Conservation (phyloP, 53 echinoderm and acorn worm species). For the Apostichopus leukothele region DNA sequence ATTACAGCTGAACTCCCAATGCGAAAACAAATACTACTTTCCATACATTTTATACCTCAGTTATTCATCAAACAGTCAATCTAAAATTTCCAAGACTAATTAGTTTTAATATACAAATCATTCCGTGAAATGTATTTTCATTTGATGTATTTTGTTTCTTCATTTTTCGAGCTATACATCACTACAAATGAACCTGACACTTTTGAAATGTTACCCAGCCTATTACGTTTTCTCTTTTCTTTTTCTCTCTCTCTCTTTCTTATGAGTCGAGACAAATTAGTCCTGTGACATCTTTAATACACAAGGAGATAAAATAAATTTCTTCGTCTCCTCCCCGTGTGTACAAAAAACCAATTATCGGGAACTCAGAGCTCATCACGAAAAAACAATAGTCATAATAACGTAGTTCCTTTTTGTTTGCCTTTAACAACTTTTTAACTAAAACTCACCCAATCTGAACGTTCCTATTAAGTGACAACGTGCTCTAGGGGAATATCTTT, state of each 20-base stretch:
- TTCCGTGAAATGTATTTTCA: neutral
- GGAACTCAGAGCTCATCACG: neutral
- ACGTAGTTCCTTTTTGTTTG: neutral
- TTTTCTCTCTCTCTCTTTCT: neutral
- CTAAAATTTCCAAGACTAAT: conserved; percentile 21
- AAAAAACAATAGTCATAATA: neutral
- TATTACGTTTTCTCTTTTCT: neutral
- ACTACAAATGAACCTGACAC: neutral
- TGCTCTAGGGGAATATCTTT: conserved; percentile 31
- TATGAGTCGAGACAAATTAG: conserved; percentile 24
- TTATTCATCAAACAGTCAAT: conserved; percentile 16
- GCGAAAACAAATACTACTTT: no score
- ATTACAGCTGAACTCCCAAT: no score
- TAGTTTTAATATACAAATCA: conserved; percentile 1
- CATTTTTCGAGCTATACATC: neutral
- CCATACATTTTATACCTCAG: no score
- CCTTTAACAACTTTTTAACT: conserved; percentile 29
- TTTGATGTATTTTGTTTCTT: conserved; percentile 12
- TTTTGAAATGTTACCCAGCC: conserved; percentile 6
- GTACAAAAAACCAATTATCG: conserved; percentile 40
- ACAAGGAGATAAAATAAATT: conserved; percentile 36
- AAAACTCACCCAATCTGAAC: conserved; percentile 38
- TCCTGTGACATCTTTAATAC: conserved; percentile 39
- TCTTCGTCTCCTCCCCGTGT: conserved; percentile 4
- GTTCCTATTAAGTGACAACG: conserved; percentile 33